A percentile compares a stretch with the other conserved stretches of the same genome.
phyloP scores from a whole-genome alignment of 2,113 vertebrate species.

The Nymphicus hollandicus region DNA sequence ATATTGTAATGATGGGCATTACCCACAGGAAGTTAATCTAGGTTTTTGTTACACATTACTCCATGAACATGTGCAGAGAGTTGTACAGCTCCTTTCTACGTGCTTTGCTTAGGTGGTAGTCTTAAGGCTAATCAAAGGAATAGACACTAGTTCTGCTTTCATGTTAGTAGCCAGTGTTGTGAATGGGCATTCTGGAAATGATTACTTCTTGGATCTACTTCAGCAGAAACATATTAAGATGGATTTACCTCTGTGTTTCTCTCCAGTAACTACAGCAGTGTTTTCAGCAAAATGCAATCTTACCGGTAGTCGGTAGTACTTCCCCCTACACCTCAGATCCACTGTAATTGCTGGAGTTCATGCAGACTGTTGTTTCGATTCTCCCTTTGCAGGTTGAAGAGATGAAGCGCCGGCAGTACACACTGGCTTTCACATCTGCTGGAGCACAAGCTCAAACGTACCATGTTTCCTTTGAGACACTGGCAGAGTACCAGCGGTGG shows the following conservation, averaged over 20 bases:
- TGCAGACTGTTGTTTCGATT: neutral
- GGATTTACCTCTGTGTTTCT: neutral
- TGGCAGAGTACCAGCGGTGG: slow-evolving; percentile 90
- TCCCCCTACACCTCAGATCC: neutral
- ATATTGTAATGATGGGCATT: neutral
- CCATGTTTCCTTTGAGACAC: slow-evolving; percentile 89
- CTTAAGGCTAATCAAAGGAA: neutral
- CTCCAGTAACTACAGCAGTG: neutral
- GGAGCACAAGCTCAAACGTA: slow-evolving; percentile 92
- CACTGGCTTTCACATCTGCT: slow-evolving; percentile 90
- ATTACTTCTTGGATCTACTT: neutral
- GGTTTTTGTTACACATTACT: neutral
- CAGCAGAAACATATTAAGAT: neutral
- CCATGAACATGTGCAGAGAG: neutral
- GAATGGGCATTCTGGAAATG: neutral
- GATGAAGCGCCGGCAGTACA: slow-evolving; percentile 86
- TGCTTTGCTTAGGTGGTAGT: neutral
- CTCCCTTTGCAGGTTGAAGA: slow-evolving; percentile 85
- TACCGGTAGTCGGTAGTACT: neutral
- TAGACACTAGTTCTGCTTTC: neutral
- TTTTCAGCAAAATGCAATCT: neutral
- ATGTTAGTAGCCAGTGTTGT: neutral
- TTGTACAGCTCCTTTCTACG: neutral
- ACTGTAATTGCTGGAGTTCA: neutral
- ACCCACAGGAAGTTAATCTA: neutral